Conservation (phyloP, 35 echinoderm and acorn worm genomes). For the Lytechinus pictus region DNA sequence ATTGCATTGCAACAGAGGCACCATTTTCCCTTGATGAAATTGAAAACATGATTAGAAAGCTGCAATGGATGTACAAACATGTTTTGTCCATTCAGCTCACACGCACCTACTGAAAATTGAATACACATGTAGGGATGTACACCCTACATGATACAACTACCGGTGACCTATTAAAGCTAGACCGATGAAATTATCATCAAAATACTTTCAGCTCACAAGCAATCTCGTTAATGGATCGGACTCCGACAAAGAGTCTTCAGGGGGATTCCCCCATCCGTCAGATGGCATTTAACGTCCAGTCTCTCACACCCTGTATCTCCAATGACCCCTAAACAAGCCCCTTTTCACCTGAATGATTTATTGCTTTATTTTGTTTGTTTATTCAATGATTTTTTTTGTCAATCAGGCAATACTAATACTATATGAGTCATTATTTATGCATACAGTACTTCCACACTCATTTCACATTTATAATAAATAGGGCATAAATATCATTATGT, state of each 20-base stretch:
- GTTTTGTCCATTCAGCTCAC: background rate
- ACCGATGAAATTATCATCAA: conserved; percentile 5
- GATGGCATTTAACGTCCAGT: background rate
- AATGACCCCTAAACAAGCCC: background rate
- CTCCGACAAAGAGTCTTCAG: background rate
- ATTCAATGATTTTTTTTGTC: background rate
- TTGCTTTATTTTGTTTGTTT: background rate
- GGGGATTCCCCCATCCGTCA: background rate
- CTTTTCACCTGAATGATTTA: background rate
- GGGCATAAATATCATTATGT: too few relatives aligned
- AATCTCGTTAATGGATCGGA: conserved; percentile 2
- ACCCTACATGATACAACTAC: too few relatives aligned
- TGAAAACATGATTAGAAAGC: background rate
- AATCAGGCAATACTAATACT: background rate
- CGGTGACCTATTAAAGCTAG: background rate
- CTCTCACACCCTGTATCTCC: background rate
- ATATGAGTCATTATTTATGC: background rate
- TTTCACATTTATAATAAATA: too few relatives aligned
- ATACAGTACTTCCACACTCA: background rate
- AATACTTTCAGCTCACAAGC: background rate
- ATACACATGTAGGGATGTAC: too few relatives aligned
- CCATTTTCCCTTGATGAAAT: background rate
- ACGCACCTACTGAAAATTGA: background rate
- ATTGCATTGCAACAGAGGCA: too few relatives aligned
- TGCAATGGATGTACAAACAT: background rate